phyloP scores from a whole-genome alignment of 2,797 vertebrate species.

The Amblyopsis hoosieri region DNA sequence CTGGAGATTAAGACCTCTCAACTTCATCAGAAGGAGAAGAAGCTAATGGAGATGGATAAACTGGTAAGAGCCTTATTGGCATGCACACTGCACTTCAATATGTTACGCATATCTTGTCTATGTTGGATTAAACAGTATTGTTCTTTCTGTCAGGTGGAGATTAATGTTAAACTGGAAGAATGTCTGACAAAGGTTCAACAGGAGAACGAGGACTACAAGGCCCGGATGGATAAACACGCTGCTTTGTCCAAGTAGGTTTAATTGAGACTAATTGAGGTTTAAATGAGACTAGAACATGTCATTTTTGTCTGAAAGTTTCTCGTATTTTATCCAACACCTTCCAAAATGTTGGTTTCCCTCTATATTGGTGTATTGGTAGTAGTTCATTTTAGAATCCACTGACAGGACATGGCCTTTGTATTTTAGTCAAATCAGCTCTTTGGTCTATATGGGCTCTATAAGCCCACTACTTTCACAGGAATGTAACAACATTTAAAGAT shows the following conservation, averaged over 20 bases:
- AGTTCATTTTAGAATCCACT: too few relatives aligned
- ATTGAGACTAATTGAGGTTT: too few relatives aligned
- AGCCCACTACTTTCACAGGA: too few relatives aligned
- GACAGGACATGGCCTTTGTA: too few relatives aligned
- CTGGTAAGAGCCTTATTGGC: slow-evolving; percentile 72
- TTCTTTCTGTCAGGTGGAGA: slow-evolving; percentile 79
- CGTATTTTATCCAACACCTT: too few relatives aligned
- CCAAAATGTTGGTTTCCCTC: too few relatives aligned
- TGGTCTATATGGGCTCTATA: too few relatives aligned
- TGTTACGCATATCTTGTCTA: neutral
- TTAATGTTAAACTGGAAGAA: slow-evolving; percentile 86
- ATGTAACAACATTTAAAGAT: too few relatives aligned
- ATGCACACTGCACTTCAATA: neutral
- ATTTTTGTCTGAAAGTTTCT: too few relatives aligned
- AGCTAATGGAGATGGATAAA: slow-evolving; percentile 92
- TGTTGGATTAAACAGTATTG: neutral
- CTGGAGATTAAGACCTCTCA: slow-evolving; percentile 94
- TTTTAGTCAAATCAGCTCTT: too few relatives aligned
- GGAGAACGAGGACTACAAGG: slow-evolving; percentile 94
- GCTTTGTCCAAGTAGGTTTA: slow-evolving; percentile 87
- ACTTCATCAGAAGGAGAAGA: slow-evolving; percentile 90
- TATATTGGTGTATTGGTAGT: too few relatives aligned
- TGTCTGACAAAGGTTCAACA: slow-evolving; percentile 88
- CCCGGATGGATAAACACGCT: slow-evolving; percentile 93
- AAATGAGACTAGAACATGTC: too few relatives aligned